Evolutionary conservation across 2,113 vertebrate species (phyloP), one percentile per base, ranked within the genome.

Genomic region (Neodon shergylaensis): DNA sequence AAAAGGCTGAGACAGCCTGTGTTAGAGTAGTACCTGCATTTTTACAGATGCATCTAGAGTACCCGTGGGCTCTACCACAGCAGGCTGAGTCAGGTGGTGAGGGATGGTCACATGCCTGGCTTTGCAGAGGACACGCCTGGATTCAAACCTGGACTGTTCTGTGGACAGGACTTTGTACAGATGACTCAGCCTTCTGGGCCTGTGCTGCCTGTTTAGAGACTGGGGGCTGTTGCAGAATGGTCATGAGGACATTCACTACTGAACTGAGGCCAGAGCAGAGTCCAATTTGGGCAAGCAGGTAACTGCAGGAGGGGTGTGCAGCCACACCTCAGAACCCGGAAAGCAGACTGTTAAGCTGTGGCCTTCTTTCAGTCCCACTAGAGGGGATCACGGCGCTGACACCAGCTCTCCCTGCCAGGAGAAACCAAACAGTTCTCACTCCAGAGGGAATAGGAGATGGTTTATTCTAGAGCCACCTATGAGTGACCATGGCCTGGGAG

Each of bases 361-460:
- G 54, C 4, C 33, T 78, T 26, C 44, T 65, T 17, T 13, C 54
- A 76, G 11, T 13, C 61, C 92, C 79, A 31, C 94, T 86, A 49
- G 78, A 97, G 92, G 1, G 0, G 96, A 76, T 83, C 26, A 47
- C 8, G 72, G 90, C 78, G 82, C 93, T 39, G 72, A 26, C 79
- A 87, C 89, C 44, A 49, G 79, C 97, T 31, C 4, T 5, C 13
- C 21, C 52, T 14, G 11, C 16, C 47, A 10, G 24, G 19, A n/a
- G 49, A 49, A 78, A 33, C 76, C 19, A 52, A 49, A 49, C 28
- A 4, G 16, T 31, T 52, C 76, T 78, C 52, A 31, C 33, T 52
- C 4, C 66, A 13, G 19, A 12, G 9, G 5, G 31, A 14, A 82
- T 82, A 26, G 61, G n/a, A 82, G 52, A 82, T 24, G 36, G 28